Conservation (phyloP, 2,113 vertebrate genomes). For the Nothoprocta pentlandii region DNA sequence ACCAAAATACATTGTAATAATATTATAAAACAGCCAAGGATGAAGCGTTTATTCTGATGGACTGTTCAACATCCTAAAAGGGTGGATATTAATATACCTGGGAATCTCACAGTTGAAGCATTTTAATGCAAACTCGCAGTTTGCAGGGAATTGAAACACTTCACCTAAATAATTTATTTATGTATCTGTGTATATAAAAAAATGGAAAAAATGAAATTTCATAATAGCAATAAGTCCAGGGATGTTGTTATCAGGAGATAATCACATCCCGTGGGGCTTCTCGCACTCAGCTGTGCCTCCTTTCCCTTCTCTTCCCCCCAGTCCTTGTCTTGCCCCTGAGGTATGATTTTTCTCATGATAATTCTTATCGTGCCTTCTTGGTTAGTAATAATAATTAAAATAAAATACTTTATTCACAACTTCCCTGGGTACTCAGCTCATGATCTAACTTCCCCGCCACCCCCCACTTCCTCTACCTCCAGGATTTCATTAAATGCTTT, state of each 20-base stretch:
- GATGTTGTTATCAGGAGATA: slow-evolving; percentile 83
- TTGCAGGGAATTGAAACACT: slow-evolving; percentile 80
- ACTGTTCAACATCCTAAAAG: slow-evolving; percentile 81
- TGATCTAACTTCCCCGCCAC: slow-evolving; percentile 22
- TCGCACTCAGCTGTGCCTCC: slow-evolving; percentile 76
- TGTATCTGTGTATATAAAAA: slow-evolving; percentile 74
- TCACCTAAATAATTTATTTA: slow-evolving; percentile 83
- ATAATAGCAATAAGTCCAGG: slow-evolving; percentile 79
- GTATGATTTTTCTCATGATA: slow-evolving; percentile 82
- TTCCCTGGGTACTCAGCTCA: slow-evolving; percentile 58
- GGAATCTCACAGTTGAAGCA: slow-evolving; percentile 82
- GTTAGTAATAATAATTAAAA: slow-evolving; percentile 80
- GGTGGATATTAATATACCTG: slow-evolving; percentile 81
- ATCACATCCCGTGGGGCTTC: slow-evolving; percentile 84
- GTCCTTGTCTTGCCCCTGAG: slow-evolving; percentile 76
- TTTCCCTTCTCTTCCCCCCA: slow-evolving; percentile 44
- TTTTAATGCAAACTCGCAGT: slow-evolving; percentile 80
- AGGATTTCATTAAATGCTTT: slow-evolving; percentile 51
- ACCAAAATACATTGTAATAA: slow-evolving; percentile 78
- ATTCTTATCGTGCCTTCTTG: slow-evolving; percentile 75
- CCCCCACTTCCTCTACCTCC: neutral
- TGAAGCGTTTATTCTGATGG: slow-evolving; percentile 80
- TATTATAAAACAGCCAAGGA: slow-evolving; percentile 81
- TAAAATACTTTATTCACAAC: slow-evolving; percentile 72
- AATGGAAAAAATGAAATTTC: slow-evolving; percentile 74